Percentiles rank a stretch among this genome's conserved stretches.
phyloP scores from a whole-genome alignment of 2,888 invertebrate species.

The Heliconius aoede region DNA sequence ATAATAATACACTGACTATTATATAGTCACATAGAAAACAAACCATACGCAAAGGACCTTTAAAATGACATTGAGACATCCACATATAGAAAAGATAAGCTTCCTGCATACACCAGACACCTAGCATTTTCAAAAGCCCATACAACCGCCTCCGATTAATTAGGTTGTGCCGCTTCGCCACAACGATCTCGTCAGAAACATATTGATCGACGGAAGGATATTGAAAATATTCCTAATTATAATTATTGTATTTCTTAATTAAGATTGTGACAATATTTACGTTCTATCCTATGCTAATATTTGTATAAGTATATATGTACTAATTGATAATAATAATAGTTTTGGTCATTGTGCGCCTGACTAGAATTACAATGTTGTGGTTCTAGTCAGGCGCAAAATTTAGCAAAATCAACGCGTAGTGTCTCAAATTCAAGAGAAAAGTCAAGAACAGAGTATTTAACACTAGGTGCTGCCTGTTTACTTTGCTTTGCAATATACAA shows the following conservation, averaged over 20 bases:
- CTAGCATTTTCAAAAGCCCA: conserved; percentile 2
- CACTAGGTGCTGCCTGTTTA: too few relatives aligned
- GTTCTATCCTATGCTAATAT: neutral
- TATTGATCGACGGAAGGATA: too few relatives aligned
- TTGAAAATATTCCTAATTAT: neutral
- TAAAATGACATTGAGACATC: conserved; percentile 21
- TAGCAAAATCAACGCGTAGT: neutral
- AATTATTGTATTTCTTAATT: neutral
- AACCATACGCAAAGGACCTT: neutral
- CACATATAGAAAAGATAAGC: conserved; percentile 16
- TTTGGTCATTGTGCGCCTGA: neutral
- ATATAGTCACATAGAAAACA: neutral
- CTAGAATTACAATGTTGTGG: neutral
- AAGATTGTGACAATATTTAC: neutral
- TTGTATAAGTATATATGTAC: neutral
- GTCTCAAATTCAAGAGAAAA: neutral
- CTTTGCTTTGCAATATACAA: too few relatives aligned
- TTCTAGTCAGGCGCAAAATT: neutral
- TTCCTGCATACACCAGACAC: conserved; percentile 15
- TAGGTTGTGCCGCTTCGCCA: too few relatives aligned
- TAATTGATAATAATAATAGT: neutral
- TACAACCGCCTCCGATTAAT: neutral
- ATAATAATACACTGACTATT: too few relatives aligned
- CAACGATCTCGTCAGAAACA: too few relatives aligned
- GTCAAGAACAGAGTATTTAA: neutral